Evolutionary conservation across 2,113 vertebrate species (phyloP).

Genomic region (Callipepla squamata): DNA sequence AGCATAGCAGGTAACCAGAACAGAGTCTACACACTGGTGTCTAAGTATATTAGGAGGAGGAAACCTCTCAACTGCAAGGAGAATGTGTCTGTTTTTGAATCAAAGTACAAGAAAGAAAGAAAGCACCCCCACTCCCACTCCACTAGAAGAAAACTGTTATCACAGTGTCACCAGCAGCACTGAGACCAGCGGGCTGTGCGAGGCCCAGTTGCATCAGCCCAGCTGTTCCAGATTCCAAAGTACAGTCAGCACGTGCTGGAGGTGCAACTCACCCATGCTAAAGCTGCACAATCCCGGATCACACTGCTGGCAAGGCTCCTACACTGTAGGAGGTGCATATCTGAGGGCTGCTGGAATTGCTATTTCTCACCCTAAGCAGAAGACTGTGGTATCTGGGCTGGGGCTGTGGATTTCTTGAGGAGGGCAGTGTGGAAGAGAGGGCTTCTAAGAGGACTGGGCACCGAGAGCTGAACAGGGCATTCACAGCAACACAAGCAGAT

Average conservation of each 20-base stretch:
- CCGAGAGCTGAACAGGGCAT: neutral
- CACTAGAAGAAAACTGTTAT: neutral
- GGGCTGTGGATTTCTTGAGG: neutral
- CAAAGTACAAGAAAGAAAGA: neutral
- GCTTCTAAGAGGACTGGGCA: neutral
- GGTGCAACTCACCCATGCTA: neutral
- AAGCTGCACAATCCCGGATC: neutral
- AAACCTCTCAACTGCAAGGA: neutral
- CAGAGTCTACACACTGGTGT: neutral
- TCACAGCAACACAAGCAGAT: neutral
- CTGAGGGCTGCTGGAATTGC: neutral
- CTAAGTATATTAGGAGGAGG: neutral
- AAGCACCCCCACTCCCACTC: neutral
- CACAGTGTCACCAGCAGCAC: neutral
- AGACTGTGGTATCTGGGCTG: neutral
- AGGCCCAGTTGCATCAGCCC: neutral
- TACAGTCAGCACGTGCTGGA: neutral
- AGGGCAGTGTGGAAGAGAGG: neutral
- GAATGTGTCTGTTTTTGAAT: fast-evolving
- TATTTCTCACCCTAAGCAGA: neutral
- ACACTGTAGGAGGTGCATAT: neutral
- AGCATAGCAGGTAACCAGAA: neutral
- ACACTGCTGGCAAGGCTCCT: neutral
- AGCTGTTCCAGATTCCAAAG: neutral
- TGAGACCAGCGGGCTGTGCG: neutral